These are phyloP conservation scores for Empidonax alnorum DNA, from an alignment of 2,113 vertebrate genomes.

Conservation along the genomic window DNA sequence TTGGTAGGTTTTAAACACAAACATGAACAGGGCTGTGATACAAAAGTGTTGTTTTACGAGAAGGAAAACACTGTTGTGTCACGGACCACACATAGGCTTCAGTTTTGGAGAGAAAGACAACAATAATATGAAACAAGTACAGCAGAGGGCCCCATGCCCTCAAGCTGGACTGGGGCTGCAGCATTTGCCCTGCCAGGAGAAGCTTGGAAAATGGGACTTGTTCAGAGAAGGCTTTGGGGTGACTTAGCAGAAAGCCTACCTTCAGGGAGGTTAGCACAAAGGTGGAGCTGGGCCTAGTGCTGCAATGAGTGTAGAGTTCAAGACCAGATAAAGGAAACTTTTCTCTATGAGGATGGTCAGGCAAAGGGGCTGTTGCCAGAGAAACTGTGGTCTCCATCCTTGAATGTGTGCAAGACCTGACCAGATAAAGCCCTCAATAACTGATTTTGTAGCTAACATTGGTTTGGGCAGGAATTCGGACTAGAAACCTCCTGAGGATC, in stretches of 20 bases:
- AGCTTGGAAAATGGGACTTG: background rate
- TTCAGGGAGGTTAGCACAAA: background rate
- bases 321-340: background rate
- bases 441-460: background rate
- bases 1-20: background rate
- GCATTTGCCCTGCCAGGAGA: background rate
- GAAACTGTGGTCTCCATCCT: background rate
- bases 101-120: background rate
- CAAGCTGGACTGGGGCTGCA: background rate
- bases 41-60: background rate
- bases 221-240: background rate
- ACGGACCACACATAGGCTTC: background rate
- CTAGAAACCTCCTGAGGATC: background rate
- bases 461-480: background rate
- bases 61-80: background rate
- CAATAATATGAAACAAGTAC: background rate
- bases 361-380: background rate
- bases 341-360: background rate
- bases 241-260: background rate
- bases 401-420: background rate
- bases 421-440: background rate
- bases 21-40: background rate
- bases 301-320: background rate
- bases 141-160: background rate
- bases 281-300: background rate